Evolutionary conservation across 92 coral and sea anemone genomes (phyloP).

Genomic region (Anthopleura xanthogrammica): DNA sequence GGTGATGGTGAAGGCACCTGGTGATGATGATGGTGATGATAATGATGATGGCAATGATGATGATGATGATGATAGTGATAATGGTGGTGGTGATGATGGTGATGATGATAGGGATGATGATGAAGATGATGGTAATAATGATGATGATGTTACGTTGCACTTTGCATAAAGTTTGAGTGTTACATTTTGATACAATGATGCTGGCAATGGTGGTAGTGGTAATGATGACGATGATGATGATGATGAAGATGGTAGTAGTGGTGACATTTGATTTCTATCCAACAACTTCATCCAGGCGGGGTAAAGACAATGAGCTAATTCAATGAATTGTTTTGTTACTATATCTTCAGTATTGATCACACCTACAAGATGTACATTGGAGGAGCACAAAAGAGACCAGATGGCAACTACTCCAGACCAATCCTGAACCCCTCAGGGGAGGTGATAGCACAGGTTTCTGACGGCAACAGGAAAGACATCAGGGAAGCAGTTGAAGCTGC

Average conservation of each 20-base stretch:
- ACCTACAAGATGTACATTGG: constrained; percentile 97
- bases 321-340: background rate
- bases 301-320: no score
- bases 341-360: constrained; percentile 75
- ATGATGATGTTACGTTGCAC: background rate
- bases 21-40: background rate
- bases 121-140: background rate
- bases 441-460: constrained; percentile 91
- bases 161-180: no score
- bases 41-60: background rate
- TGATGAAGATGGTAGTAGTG: background rate
- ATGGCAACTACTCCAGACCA: constrained; percentile 90
- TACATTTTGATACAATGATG: no score
- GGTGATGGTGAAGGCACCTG: background rate
- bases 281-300: background rate
- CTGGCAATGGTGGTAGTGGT: no score
- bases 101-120: background rate
- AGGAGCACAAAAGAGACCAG: constrained; percentile 96
- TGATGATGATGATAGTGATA: background rate
- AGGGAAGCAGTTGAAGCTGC: constrained; percentile 99
- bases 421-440: constrained; percentile 72
- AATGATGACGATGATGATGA: background rate
- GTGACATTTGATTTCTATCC: background rate
- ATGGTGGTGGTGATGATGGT: background rate
- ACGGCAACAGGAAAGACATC: constrained; percentile 96